These are phyloP conservation scores for Brenthis daphne DNA, from an alignment of 2,888 invertebrate species.

Conservation along the genomic window DNA sequence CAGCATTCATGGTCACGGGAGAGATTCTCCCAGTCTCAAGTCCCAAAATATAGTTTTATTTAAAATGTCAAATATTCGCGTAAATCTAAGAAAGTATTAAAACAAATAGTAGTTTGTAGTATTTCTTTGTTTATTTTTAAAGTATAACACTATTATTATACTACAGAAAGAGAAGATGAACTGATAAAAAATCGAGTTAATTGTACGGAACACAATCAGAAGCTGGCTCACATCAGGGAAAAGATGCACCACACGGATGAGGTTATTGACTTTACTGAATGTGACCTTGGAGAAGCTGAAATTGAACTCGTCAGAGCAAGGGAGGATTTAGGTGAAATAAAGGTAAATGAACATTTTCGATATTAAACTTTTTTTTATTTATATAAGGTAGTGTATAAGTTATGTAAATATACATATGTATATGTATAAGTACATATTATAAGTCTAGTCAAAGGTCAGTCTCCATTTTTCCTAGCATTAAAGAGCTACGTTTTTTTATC, in stretches of 20 bases:
- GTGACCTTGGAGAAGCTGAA: constrained; percentile 72
- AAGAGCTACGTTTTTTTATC: too few relatives aligned
- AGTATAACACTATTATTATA: not conserved
- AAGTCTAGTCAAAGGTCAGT: too few relatives aligned
- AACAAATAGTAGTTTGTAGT: too few relatives aligned
- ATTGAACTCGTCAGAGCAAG: constrained; percentile 65
- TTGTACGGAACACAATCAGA: constrained; percentile 76
- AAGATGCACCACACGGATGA: constrained; percentile 77
- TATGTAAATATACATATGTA: too few relatives aligned
- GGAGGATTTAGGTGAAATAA: constrained; percentile 64
- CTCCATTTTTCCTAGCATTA: too few relatives aligned
- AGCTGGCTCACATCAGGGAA: constrained; percentile 74
- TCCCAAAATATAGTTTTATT: too few relatives aligned
- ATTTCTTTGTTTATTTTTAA: too few relatives aligned
- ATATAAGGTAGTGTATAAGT: too few relatives aligned
- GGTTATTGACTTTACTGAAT: constrained; percentile 71
- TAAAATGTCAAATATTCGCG: too few relatives aligned
- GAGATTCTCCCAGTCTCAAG: too few relatives aligned
- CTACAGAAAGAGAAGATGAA: constrained; percentile 72
- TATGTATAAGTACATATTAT: too few relatives aligned
- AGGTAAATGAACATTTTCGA: constrained; percentile 50
- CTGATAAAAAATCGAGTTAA: constrained; percentile 69
- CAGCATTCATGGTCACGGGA: too few relatives aligned
- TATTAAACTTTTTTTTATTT: not conserved
- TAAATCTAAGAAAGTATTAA: not conserved